A percentile compares a stretch with the other conserved stretches of the same genome.
Evolutionary conservation across 2,797 vertebrate species (phyloP).

Genomic region (Dermochelys coriacea): DNA sequence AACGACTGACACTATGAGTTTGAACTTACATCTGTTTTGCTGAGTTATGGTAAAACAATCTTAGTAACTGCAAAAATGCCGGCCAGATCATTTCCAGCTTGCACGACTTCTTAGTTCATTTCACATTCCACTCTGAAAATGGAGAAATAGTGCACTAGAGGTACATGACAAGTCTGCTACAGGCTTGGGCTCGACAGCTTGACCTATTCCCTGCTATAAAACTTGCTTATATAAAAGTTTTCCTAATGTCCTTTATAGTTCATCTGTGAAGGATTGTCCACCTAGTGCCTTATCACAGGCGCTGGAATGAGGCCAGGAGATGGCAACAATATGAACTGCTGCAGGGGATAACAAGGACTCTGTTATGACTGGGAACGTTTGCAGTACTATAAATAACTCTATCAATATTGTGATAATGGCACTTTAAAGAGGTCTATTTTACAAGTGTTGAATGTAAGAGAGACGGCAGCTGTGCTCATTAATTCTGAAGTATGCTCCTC

Average conservation of each 20-base stretch:
- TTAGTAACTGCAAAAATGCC: conserved; percentile 61
- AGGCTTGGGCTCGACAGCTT: conserved; percentile 42
- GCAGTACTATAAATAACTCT: conserved; percentile 87
- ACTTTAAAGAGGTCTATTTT: conserved; percentile 88
- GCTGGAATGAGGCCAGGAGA: conserved; percentile 88
- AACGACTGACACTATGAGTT: conserved; percentile 67
- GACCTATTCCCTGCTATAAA: conserved; percentile 57
- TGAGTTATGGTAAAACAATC: conserved; percentile 69
- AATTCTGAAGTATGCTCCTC: conserved; percentile 83
- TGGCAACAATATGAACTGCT: conserved; percentile 74
- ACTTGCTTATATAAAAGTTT: conserved; percentile 68
- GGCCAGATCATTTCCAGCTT: conserved; percentile 38
- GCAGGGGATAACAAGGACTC: conserved; percentile 81
- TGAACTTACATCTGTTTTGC: conserved; percentile 76
- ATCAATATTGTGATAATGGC: conserved; percentile 90
- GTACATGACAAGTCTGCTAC: not conserved
- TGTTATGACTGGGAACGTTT: conserved; percentile 85
- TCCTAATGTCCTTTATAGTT: conserved; percentile 59
- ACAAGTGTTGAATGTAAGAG: conserved; percentile 81
- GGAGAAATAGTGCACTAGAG: not conserved
- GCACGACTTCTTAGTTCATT: conserved; percentile 26
- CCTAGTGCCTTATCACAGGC: conserved; percentile 87
- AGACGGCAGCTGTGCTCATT: conserved; percentile 87
- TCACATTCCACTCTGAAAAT: conserved; percentile 35
- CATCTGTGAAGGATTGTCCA: conserved; percentile 82